A percentile compares a stretch with the other conserved stretches of the same genome.
Evolutionary conservation across 1,140 invertebrate species (phyloP).

Genomic region (Drosophila micromelanica): DNA sequence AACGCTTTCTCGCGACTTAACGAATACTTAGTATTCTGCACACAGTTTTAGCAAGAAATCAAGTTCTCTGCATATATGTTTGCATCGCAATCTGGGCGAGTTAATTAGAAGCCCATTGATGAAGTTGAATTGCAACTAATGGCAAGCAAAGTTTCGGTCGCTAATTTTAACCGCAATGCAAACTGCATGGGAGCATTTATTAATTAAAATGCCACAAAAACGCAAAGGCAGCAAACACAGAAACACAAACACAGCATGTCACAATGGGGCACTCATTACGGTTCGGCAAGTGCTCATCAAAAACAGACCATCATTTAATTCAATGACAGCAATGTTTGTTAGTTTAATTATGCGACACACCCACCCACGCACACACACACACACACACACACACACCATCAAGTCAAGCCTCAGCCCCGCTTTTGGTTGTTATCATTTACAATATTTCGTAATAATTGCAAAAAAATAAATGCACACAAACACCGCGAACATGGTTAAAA

Average conservation of each 20-base stretch:
- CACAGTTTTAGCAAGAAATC: background rate
- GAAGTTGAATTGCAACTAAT: constrained; percentile 69
- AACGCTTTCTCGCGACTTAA: background rate
- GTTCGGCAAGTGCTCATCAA: constrained; percentile 63
- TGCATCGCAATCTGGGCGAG: constrained; percentile 22
- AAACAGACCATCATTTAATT: constrained; percentile 41
- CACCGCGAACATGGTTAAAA: background rate
- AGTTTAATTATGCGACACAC: constrained; percentile 63
- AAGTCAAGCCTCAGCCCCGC: background rate
- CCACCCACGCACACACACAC: background rate
- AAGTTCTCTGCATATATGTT: background rate
- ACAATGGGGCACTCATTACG: constrained; percentile 54
- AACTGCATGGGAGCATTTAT: constrained; percentile 48
- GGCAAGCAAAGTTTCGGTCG: constrained; percentile 35
- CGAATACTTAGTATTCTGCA: background rate
- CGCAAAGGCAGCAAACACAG: constrained; percentile 27
- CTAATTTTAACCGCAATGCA: constrained; percentile 33
- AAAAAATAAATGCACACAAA: constrained; percentile 15
- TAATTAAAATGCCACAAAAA: constrained; percentile 78
- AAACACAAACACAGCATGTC: constrained; percentile 18
- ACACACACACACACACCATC: background rate
- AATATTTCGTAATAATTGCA: constrained; percentile 69
- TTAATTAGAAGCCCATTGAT: constrained; percentile 79
- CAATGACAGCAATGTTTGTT: constrained; percentile 55
- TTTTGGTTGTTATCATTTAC: constrained; percentile 50